These are phyloP conservation scores for Xanthia togata DNA, from an alignment of 2,888 invertebrate species.

Conservation along the genomic window DNA sequence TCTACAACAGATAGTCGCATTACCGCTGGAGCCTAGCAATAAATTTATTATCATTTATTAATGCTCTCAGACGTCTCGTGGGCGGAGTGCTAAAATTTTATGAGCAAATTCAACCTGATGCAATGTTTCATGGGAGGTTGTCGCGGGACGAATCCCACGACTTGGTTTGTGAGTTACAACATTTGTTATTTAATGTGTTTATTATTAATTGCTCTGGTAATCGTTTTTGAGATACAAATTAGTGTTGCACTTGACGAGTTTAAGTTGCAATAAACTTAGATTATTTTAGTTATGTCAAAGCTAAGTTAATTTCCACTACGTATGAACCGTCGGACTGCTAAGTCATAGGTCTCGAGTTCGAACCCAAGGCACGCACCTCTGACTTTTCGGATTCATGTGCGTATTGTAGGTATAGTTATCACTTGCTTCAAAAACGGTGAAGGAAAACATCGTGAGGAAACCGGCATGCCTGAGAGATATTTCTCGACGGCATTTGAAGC, in stretches of 20 bases:
- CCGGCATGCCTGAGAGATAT: no score
- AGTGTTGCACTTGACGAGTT: not conserved
- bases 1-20: constrained; percentile 33
- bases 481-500: no score
- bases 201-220: constrained; percentile 41
- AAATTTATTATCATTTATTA: constrained; percentile 63
- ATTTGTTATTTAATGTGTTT: constrained; percentile 34
- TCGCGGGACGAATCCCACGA: constrained; percentile 61
- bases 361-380: no score
- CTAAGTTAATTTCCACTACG: not conserved
- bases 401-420: no score
- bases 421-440: no score
- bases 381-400: no score
- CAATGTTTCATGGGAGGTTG: constrained; percentile 59
- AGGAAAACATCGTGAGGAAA: no score
- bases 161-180: constrained; percentile 46
- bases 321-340: no score
- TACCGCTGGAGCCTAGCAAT: constrained; percentile 45
- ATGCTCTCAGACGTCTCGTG: constrained; percentile 62
- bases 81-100: constrained; percentile 81
- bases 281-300: no score
- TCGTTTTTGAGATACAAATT: constrained; percentile 18
- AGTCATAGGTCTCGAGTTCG: no score
- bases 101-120: constrained; percentile 63
- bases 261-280: not conserved